phyloP scores from a whole-genome alignment of 2,113 vertebrate genomes.

The Spermophilus dauricus region DNA sequence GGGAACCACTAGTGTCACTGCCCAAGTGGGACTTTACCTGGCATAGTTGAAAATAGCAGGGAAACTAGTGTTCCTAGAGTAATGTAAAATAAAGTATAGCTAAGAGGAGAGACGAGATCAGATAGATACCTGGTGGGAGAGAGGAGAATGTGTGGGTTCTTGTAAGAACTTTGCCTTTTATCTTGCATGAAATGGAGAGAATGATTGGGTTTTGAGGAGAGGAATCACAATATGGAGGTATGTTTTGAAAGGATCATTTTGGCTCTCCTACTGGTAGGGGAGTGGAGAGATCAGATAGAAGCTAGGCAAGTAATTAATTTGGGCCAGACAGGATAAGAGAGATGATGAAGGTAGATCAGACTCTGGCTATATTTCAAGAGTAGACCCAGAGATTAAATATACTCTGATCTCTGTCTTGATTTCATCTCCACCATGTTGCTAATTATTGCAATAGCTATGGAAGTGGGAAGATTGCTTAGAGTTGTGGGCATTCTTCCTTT shows the following conservation, averaged over 20 bases:
- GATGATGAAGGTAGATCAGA: neutral
- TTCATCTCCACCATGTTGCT: neutral
- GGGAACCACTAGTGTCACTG: neutral
- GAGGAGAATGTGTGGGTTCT: neutral
- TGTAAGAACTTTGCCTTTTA: neutral
- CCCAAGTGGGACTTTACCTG: neutral
- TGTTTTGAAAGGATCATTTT: neutral
- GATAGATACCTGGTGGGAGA: neutral
- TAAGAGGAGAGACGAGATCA: neutral
- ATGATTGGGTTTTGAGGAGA: neutral
- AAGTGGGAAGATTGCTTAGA: neutral
- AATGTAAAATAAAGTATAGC: neutral
- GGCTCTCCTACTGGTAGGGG: neutral
- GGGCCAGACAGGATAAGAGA: neutral
- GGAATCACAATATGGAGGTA: neutral
- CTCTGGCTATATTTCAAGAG: neutral
- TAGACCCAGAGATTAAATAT: neutral
- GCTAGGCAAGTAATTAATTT: neutral
- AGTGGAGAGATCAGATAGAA: neutral
- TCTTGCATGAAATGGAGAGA: neutral
- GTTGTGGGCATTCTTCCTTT: neutral
- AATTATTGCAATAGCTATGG: neutral
- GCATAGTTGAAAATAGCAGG: neutral
- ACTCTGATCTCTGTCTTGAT: neutral
- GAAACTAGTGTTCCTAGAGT: neutral